Evolutionary conservation across 2,888 invertebrate genomes (phyloP).

Genomic region (Troides helena): DNA sequence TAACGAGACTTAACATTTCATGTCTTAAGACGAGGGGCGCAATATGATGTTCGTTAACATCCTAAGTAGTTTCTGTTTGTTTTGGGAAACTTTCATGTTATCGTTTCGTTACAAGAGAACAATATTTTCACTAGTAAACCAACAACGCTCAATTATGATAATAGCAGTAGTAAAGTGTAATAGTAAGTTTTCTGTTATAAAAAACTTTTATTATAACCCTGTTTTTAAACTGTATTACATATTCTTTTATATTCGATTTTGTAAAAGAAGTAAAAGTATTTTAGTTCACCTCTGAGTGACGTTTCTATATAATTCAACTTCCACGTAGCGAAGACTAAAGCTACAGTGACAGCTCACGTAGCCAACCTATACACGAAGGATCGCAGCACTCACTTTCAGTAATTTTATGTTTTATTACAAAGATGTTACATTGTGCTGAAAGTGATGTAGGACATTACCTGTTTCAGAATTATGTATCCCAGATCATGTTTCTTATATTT

Average conservation of each 20-base stretch:
- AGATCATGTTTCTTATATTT: not conserved
- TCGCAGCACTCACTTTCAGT: slow-evolving; percentile 1
- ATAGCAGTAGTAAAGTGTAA: too few relatives aligned
- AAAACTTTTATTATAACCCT: not conserved
- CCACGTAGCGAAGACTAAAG: slow-evolving; percentile 17
- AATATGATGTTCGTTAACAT: too few relatives aligned
- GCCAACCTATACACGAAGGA: slow-evolving; percentile 12
- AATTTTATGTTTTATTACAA: slow-evolving; percentile 1
- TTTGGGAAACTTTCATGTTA: too few relatives aligned
- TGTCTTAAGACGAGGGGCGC: too few relatives aligned
- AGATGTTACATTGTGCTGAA: not conserved
- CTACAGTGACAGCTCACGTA: slow-evolving; percentile 27
- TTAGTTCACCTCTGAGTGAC: slow-evolving; percentile 6
- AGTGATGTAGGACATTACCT: not conserved
- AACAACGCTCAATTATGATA: too few relatives aligned
- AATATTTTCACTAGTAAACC: too few relatives aligned
- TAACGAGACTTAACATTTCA: too few relatives aligned
- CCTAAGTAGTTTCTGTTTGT: too few relatives aligned
- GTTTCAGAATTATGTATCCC: not conserved
- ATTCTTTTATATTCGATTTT: slow-evolving; percentile 6
- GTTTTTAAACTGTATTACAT: not conserved
- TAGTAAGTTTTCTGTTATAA: too few relatives aligned
- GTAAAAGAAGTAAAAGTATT: not conserved
- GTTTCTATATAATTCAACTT: slow-evolving; percentile 23
- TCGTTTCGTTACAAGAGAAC: too few relatives aligned